Conservation (phyloP, 2,113 vertebrate genomes). For the Crotophaga sulcirostris region DNA sequence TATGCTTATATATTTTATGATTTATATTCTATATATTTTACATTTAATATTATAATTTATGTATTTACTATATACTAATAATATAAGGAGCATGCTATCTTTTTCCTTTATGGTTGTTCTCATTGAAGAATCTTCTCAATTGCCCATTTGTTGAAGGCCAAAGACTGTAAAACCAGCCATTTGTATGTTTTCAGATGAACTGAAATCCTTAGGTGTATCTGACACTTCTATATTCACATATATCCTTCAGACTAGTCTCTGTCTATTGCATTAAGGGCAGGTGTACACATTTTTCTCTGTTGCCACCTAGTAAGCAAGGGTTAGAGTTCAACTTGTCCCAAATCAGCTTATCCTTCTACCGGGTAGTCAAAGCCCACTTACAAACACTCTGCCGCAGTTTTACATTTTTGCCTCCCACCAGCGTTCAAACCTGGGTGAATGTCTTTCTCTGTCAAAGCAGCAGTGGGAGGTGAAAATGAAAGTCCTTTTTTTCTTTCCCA, state of each 20-base stretch:
- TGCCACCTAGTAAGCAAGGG: constrained; percentile 26
- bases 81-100: neutral
- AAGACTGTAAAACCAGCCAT: neutral
- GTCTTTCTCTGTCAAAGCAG: constrained; percentile 77
- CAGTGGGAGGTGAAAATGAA: constrained; percentile 76
- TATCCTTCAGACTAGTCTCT: neutral
- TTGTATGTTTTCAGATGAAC: neutral
- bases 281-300: constrained; percentile 30
- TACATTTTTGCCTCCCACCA: constrained; percentile 72
- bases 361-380: constrained; percentile 66
- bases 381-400: constrained; percentile 61
- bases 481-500: constrained; percentile 72
- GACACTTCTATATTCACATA: neutral
- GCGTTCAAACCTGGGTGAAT: constrained; percentile 69
- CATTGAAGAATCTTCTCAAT: constrained; percentile 4
- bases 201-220: neutral
- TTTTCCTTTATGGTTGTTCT: neutral
- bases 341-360: constrained; percentile 40
- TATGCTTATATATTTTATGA: too few species aligned
- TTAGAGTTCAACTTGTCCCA: constrained; percentile 28
- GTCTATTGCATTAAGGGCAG: constrained; percentile 4
- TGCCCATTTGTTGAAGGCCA: neutral
- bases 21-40: too few species aligned
- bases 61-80: neutral
- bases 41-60: too few species aligned